These are phyloP conservation scores for Psilopogon haemacephalus DNA, from an alignment of 2,113 vertebrate species.

Conservation along the genomic window DNA sequence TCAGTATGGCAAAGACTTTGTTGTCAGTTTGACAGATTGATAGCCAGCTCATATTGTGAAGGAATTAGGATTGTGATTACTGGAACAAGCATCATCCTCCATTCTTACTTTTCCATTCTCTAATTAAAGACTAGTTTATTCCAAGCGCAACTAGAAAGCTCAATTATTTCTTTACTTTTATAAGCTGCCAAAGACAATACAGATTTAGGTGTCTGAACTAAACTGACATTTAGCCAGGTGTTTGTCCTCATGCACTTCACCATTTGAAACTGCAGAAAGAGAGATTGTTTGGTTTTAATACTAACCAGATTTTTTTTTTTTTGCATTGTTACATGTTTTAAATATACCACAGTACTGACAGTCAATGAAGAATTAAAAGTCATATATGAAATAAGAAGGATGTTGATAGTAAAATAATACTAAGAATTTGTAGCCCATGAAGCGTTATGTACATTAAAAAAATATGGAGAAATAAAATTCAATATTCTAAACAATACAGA, in stretches of 20 bases:
- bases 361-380: not conserved
- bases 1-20: not conserved
- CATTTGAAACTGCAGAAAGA: not conserved
- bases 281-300: not conserved
- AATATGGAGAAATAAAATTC: not conserved
- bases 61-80: not conserved
- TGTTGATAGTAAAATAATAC: not conserved
- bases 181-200: not conserved
- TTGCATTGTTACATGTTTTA: not conserved
- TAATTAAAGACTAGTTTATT: not conserved
- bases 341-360: not conserved
- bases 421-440: not conserved
- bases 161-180: not conserved
- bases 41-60: not conserved
- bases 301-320: not conserved
- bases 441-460: fast-evolving
- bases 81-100: not conserved
- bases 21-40: not conserved
- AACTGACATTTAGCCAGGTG: not conserved
- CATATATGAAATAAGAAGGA: not conserved
- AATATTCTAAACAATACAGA: not conserved
- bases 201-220: not conserved
- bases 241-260: not conserved
- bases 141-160: not conserved
- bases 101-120: not conserved